Conservation (phyloP, 92 coral and sea anemone genomes). For the Desmophyllum pertusum region DNA sequence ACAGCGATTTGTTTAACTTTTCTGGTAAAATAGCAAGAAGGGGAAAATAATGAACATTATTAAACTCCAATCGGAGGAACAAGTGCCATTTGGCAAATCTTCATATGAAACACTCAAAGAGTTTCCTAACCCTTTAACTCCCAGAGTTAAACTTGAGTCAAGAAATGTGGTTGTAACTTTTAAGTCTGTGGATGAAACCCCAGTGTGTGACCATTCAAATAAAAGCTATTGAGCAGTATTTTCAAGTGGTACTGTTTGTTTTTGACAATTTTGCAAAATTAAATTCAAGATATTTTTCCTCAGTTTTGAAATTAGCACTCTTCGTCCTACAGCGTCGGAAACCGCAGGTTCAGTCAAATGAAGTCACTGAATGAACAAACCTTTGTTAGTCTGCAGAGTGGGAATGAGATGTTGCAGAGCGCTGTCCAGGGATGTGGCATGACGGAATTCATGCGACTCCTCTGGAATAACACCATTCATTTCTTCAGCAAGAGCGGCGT, state of each 20-base stretch:
- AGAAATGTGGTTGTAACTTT: too few species aligned
- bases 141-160: too few species aligned
- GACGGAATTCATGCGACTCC: conserved; percentile 74
- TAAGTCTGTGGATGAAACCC: too few species aligned
- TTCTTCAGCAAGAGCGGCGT: not conserved
- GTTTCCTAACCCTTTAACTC: too few species aligned
- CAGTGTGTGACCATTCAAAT: too few species aligned
- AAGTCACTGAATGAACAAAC: conserved; percentile 16
- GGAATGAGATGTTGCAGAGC: conserved; percentile 87
- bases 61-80: not conserved
- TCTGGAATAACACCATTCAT: conserved; percentile 50
- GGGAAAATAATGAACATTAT: not conserved
- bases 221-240: too few species aligned
- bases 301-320: too few species aligned
- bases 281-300: too few species aligned
- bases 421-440: conserved; percentile 78
- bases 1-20: not conserved
- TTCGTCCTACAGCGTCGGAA: not conserved
- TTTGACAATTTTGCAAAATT: too few species aligned
- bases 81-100: not conserved
- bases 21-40: not conserved
- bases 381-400: conserved; percentile 79
- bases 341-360: not conserved
- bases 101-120: too few species aligned
- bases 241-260: too few species aligned